phyloP scores from a whole-genome alignment of 2,113 vertebrate genomes.

The Synchiropus splendidus region DNA sequence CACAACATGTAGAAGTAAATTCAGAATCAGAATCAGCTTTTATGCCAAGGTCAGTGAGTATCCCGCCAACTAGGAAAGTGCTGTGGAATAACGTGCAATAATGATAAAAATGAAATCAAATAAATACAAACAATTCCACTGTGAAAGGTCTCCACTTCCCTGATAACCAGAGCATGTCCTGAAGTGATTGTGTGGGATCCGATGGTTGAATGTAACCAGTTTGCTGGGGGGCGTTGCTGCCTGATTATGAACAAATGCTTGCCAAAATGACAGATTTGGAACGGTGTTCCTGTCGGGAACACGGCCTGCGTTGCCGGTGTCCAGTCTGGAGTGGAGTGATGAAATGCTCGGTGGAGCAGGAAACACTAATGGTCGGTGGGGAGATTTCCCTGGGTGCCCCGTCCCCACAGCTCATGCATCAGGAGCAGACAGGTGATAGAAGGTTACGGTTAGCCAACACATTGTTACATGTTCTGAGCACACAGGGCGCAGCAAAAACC shows the following conservation, averaged over 20 bases:
- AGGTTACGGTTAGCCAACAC: conserved; percentile 21
- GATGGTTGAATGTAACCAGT: too few relatives aligned
- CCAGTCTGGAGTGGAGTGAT: conserved; percentile 14
- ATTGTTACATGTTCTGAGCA: conserved; percentile 12
- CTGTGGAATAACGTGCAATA: too few relatives aligned
- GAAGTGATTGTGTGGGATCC: too few relatives aligned
- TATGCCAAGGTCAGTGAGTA: too few relatives aligned
- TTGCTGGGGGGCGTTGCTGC: too few relatives aligned
- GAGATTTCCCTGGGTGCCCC: conserved; percentile 33
- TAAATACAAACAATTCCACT: too few relatives aligned
- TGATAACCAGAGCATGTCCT: too few relatives aligned
- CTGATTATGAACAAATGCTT: not conserved
- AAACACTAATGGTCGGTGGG: conserved; percentile 19
- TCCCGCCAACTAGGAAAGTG: too few relatives aligned
- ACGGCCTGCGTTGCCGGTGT: not conserved
- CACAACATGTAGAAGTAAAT: too few relatives aligned
- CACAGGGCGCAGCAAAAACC: not conserved
- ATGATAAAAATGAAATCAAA: too few relatives aligned
- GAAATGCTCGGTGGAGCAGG: conserved; percentile 32
- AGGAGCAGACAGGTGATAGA: conserved; percentile 25
- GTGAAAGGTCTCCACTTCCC: too few relatives aligned
- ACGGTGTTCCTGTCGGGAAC: not conserved
- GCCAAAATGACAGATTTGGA: not conserved
- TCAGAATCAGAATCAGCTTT: too few relatives aligned
- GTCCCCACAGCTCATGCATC: conserved; percentile 12